phyloP scores from a whole-genome alignment of 92 coral and sea anemone genomes.

The Siderastrea siderea region DNA sequence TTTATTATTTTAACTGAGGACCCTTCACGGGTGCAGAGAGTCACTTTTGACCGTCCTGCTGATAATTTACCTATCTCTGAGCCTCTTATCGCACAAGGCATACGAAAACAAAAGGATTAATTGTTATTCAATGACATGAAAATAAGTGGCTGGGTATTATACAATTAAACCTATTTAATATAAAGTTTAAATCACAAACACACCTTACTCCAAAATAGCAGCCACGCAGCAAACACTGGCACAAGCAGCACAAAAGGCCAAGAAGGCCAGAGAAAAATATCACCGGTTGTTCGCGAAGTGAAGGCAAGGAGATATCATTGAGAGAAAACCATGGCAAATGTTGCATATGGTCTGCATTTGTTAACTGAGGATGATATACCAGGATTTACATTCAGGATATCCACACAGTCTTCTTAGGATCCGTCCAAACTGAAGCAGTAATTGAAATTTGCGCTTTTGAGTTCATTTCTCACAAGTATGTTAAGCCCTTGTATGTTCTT shows the following conservation, averaged over 20 bases:
- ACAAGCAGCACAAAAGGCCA: constrained; percentile 12
- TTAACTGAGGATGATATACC: constrained; percentile 41
- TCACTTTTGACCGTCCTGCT: too few species aligned
- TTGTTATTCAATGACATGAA: too few species aligned
- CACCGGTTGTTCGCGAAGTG: neutral
- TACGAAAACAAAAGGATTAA: too few species aligned
- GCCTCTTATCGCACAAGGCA: too few species aligned
- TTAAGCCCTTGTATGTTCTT: constrained; percentile 61
- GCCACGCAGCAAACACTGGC: constrained; percentile 27
- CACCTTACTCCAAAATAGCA: constrained; percentile 24
- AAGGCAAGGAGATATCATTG: constrained; percentile 2
- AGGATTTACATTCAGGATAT: constrained; percentile 44
- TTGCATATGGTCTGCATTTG: constrained; percentile 16
- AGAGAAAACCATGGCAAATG: constrained; percentile 25
- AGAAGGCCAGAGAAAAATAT: neutral
- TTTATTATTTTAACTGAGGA: too few species aligned
- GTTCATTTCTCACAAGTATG: constrained; percentile 42
- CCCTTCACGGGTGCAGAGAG: too few species aligned
- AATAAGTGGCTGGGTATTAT: too few species aligned
- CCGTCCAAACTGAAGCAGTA: constrained; percentile 65
- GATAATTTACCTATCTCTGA: too few species aligned
- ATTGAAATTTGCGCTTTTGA: constrained; percentile 56
- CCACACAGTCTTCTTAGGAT: constrained; percentile 44
- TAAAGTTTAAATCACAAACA: too few species aligned
- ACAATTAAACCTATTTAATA: too few species aligned